Evolutionary conservation across 2,888 invertebrate genomes (phyloP).

Genomic region (Caradrina clavipalpis): DNA sequence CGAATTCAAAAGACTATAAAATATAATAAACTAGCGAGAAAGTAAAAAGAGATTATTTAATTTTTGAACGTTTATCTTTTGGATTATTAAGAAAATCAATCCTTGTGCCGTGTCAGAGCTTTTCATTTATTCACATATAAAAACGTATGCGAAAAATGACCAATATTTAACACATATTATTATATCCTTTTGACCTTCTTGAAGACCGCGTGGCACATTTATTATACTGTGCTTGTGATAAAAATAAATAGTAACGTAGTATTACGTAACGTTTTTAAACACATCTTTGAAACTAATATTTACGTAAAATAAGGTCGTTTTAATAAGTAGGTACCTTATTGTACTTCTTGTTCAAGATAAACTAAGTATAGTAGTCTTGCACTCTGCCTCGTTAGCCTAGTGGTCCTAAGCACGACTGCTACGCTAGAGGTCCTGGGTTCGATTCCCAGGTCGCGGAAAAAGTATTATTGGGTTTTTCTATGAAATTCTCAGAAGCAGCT

Average conservation of each 20-base stretch:
- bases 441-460: no score
- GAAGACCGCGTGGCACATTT: not conserved
- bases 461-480: no score
- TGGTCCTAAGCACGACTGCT: no score
- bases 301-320: not conserved
- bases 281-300: not conserved
- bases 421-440: no score
- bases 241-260: constrained; percentile 3
- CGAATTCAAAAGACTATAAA: not conserved
- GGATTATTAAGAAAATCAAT: not conserved
- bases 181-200: constrained; percentile 1
- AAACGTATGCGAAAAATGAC: not conserved
- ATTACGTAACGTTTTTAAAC: not conserved
- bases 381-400: no score
- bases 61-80: not conserved
- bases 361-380: no score
- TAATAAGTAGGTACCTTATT: no score
- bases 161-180: not conserved
- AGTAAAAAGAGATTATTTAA: not conserved
- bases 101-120: no score
- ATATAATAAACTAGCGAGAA: not conserved
- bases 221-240: not conserved
- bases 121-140: no score
- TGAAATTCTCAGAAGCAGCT: no score
- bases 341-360: not conserved